Evolutionary conservation across 2,888 invertebrate species (phyloP).

Genomic region (Pollenia angustigena): DNA sequence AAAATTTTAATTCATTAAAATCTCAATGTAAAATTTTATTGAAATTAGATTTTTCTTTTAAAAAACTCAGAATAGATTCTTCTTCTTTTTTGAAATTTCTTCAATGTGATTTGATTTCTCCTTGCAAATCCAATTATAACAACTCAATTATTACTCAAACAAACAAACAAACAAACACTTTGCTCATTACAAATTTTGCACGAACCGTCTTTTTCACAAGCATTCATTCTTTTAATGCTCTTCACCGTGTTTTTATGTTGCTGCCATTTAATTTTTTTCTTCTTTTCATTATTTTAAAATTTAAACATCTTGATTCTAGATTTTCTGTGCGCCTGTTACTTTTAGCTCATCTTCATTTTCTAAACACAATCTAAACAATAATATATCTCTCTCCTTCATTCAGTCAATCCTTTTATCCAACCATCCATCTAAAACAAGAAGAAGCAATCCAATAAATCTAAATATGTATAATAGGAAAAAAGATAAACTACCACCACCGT

Average conservation of each 20-base stretch:
- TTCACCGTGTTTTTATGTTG: slow-evolving; percentile 27
- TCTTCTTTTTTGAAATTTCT: too few species aligned
- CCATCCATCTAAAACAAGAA: slow-evolving; percentile 28
- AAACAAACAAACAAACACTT: slow-evolving; percentile 5
- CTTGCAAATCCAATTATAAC: not conserved
- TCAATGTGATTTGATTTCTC: too few species aligned
- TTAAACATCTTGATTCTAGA: slow-evolving; percentile 48
- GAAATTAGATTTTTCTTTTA: too few species aligned
- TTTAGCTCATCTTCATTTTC: slow-evolving; percentile 82
- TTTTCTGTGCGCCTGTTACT: slow-evolving; percentile 79
- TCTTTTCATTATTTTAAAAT: slow-evolving; percentile 33
- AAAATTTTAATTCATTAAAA: too few species aligned
- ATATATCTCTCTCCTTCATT: not conserved
- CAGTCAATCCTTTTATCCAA: not conserved
- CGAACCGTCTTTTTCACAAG: slow-evolving; percentile 31
- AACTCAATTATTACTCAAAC: slow-evolving; percentile 27
- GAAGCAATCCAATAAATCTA: slow-evolving; percentile 2
- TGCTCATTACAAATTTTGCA: slow-evolving; percentile 4
- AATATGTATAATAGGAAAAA: not conserved
- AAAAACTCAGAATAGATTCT: too few species aligned
- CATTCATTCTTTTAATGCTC: slow-evolving; percentile 11
- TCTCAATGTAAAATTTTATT: too few species aligned
- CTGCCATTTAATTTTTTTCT: slow-evolving; percentile 20
- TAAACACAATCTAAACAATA: slow-evolving; percentile 63
- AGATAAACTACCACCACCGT: not conserved